Evolutionary conservation across 37 sponge, comb jelly and placozoan genomes (phyloP).

Genomic region (Halichondria panicea): DNA sequence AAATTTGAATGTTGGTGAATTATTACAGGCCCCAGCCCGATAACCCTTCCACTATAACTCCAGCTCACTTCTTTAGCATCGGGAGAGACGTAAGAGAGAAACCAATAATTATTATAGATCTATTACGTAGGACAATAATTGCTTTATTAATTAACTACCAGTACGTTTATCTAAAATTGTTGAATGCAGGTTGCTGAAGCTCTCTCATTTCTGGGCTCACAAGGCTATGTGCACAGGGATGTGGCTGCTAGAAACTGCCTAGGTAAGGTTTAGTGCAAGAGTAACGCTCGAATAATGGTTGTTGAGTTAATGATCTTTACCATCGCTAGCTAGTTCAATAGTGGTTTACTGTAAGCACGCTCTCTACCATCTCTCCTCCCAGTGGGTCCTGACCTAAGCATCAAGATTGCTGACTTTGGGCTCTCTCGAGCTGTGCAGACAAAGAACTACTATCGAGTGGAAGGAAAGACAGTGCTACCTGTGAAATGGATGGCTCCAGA

Average conservation of each 20-base stretch:
- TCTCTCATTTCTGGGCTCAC: slow-evolving; percentile 16
- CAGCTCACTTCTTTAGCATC: no score
- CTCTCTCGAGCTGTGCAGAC: slow-evolving; percentile 36
- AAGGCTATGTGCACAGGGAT: slow-evolving; percentile 50
- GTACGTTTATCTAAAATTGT: no score
- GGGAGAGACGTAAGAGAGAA: no score
- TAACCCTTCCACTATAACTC: no score
- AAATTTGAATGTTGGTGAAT: not conserved
- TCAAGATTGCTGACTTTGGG: slow-evolving; percentile 74
- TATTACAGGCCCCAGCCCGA: no score
- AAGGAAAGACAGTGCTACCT: slow-evolving; percentile 41
- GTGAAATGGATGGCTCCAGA: slow-evolving; percentile 70
- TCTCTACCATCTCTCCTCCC: no score
- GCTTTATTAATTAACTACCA: no score
- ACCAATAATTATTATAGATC: no score
- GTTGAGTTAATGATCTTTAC: no score
- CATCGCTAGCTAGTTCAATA: no score
- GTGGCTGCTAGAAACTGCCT: slow-evolving; percentile 59
- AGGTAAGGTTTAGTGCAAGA: slow-evolving; percentile 3
- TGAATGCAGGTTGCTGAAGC: slow-evolving; percentile 46
- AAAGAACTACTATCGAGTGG: slow-evolving; percentile 42
- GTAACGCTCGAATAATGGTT: not conserved
- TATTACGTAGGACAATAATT: no score
- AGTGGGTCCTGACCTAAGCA: slow-evolving; percentile 50
- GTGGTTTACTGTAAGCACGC: no score